Evolutionary conservation across 2,888 invertebrate genomes (phyloP).

Genomic region (Polyploca ridens): DNA sequence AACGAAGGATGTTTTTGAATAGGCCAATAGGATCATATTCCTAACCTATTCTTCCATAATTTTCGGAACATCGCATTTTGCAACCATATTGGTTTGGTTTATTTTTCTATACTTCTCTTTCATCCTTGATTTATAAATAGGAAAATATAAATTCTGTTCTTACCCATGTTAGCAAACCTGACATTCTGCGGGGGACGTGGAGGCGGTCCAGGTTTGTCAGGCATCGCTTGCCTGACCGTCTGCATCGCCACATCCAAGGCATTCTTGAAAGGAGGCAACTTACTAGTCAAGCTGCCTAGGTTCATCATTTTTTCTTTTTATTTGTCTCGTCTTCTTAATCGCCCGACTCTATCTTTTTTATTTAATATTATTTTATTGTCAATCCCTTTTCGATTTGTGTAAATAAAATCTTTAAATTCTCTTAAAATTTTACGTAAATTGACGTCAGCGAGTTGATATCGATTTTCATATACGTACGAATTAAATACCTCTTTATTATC

Average conservation of each 20-base stretch:
- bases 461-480: constrained; percentile 30
- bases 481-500: constrained; percentile 27
- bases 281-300: constrained; percentile 79
- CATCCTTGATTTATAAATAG: not conserved
- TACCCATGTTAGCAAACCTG: constrained; percentile 81
- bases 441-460: constrained; percentile 47
- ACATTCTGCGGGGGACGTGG: constrained; percentile 81
- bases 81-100: not conserved
- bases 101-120: not conserved
- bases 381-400: constrained; percentile 22
- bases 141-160: constrained; percentile 28
- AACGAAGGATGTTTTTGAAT: no score
- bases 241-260: constrained; percentile 93
- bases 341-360: constrained; percentile 18
- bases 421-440: constrained; percentile 30
- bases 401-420: constrained; percentile 34
- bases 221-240: constrained; percentile 91
- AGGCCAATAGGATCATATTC: no score
- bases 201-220: constrained; percentile 85
- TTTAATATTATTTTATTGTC: constrained; percentile 18
- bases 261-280: constrained; percentile 89
- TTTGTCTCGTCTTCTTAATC: constrained; percentile 13
- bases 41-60: no score
- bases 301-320: constrained; percentile 60
- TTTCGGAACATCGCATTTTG: not conserved